These are phyloP conservation scores for Pissodes strobi DNA, from an alignment of 1,140 invertebrate genomes.

Conservation along the genomic window DNA sequence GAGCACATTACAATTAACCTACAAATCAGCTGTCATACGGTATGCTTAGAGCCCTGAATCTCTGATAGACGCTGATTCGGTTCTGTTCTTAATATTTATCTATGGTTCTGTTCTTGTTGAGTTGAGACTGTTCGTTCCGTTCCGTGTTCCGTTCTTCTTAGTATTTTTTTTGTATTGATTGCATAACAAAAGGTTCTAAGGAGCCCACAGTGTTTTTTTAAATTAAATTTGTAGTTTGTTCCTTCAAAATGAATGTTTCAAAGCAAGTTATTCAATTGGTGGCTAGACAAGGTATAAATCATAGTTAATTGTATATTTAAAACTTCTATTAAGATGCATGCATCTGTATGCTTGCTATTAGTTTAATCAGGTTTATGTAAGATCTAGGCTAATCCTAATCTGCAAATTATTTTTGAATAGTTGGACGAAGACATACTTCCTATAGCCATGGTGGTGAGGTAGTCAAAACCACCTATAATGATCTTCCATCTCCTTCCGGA, in stretches of 20 bases:
- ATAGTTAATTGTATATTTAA: not conserved
- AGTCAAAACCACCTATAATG: conserved; percentile 57
- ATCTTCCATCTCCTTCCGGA: conserved; percentile 72
- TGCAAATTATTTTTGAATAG: not conserved
- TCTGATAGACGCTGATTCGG: no score
- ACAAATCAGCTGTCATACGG: no score
- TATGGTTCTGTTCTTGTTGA: no score
- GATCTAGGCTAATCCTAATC: not conserved
- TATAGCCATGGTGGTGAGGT: conserved; percentile 4
- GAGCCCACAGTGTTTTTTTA: no score
- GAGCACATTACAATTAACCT: no score
- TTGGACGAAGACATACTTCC: conserved; percentile 9
- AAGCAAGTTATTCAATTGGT: not conserved
- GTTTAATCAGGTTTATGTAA: not conserved
- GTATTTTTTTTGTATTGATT: no score
- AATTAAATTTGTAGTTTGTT: no score
- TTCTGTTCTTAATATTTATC: no score
- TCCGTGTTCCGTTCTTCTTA: no score
- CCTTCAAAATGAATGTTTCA: conserved; percentile 27
- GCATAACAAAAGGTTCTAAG: no score
- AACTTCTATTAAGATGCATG: not conserved
- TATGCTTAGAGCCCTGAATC: no score
- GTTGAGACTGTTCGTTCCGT: no score
- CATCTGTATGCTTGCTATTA: not conserved
- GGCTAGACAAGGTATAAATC: conserved; percentile 21